Conservation (phyloP, 2,888 invertebrate genomes). For the Drosophila bunnanda region DNA sequence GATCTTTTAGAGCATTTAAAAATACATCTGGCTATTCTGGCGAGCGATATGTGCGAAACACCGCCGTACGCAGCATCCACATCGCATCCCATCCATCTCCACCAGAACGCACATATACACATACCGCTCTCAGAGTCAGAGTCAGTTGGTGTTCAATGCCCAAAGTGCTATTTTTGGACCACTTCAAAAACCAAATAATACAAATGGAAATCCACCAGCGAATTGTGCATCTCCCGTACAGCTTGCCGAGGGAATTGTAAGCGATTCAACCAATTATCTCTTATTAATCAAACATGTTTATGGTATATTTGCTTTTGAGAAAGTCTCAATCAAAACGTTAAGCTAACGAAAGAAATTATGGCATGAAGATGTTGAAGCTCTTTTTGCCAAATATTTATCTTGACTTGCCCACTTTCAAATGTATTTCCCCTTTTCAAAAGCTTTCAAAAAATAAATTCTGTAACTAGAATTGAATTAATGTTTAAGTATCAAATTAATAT, state of each 20-base stretch:
- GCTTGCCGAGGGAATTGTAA: neutral
- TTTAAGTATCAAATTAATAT: neutral
- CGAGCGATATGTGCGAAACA: conserved; percentile 43
- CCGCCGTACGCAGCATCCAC: conserved; percentile 15
- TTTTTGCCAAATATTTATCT: too few relatives aligned
- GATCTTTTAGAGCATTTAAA: conserved; percentile 70
- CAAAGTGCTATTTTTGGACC: conserved; percentile 32
- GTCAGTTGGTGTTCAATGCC: conserved; percentile 47
- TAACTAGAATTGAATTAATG: neutral
- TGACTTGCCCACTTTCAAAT: too few relatives aligned
- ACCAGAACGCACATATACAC: conserved; percentile 11
- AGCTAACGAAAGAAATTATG: neutral
- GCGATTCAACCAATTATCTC: neutral
- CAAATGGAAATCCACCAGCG: conserved; percentile 26
- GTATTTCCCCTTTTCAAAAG: too few relatives aligned
- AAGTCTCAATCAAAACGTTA: neutral
- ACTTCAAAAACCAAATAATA: conserved; percentile 32
- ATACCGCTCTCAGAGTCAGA: conserved; percentile 46
- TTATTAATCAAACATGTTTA: neutral
- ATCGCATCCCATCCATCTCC: conserved; percentile 37
- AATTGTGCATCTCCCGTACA: conserved; percentile 15
- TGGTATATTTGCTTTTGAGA: neutral
- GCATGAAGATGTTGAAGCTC: neutral
- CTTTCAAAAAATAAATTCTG: too few relatives aligned
- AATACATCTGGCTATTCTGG: conserved; percentile 67